These are phyloP conservation scores for Mixornis gularis DNA, from an alignment of 2,113 vertebrate genomes.

Conservation along the genomic window DNA sequence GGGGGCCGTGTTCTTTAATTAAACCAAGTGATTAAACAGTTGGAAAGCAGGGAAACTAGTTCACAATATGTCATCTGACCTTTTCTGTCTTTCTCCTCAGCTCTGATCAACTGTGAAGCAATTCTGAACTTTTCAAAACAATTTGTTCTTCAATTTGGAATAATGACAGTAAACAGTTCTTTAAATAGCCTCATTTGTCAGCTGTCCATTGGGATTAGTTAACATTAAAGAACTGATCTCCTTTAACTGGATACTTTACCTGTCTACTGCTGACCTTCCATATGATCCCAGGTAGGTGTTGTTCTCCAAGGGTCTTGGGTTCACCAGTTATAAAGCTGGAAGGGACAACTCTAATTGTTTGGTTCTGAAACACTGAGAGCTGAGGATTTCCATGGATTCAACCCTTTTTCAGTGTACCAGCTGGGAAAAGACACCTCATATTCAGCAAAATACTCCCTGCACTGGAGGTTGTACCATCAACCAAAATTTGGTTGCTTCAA, in stretches of 20 bases:
- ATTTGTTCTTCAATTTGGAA: constrained; percentile 37
- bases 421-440: background rate
- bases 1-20: background rate
- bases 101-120: constrained; percentile 21
- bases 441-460: background rate
- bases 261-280: constrained; percentile 1
- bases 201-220: constrained; percentile 26
- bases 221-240: constrained; percentile 18
- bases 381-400: background rate
- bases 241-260: constrained; percentile 1
- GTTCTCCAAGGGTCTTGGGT: background rate
- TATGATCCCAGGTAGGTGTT: constrained; percentile 2
- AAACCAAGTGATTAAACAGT: constrained; percentile 3
- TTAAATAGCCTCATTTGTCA: constrained; percentile 51
- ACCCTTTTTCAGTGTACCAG: background rate
- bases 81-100: constrained; percentile 14
- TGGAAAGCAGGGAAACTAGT: background rate
- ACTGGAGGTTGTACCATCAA: background rate
- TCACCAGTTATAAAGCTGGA: background rate
- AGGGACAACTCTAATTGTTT: background rate
- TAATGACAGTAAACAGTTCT: constrained; percentile 44
- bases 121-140: constrained; percentile 37
- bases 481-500: background rate
- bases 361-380: background rate
- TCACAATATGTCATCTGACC: constrained; percentile 11